A percentile compares a stretch with the other conserved stretches of the same genome.
Conservation (phyloP, 2,888 invertebrate species). For the Lampropteryx suffumata region DNA sequence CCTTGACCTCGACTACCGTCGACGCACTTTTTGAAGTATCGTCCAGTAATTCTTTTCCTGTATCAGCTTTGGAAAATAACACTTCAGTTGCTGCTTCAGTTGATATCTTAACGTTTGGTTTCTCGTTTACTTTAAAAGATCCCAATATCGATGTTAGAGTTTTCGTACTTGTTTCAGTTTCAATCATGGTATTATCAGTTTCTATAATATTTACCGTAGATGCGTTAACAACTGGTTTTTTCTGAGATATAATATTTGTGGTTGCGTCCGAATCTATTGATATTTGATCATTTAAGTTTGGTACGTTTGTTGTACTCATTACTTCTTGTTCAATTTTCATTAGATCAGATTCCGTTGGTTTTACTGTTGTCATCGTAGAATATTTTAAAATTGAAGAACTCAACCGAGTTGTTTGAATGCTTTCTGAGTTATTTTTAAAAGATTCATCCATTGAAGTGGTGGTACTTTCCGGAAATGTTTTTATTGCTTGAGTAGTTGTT, state of each 20-base stretch:
- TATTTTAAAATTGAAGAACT: neutral
- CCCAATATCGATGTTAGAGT: neutral
- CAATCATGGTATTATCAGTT: neutral
- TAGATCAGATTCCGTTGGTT: neutral
- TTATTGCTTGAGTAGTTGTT: neutral
- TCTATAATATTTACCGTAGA: neutral
- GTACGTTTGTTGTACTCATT: neutral
- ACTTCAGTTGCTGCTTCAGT: neutral
- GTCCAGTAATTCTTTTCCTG: neutral
- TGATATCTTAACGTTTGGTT: neutral
- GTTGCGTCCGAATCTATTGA: constrained; percentile 10
- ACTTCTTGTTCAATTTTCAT: neutral
- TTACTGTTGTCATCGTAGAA: neutral
- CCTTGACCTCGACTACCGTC: constrained; percentile 2
- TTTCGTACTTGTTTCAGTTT: neutral
- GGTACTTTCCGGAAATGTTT: neutral
- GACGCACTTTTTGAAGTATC: constrained; percentile 6
- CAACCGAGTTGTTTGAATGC: neutral
- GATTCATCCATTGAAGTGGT: neutral
- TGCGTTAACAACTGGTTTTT: neutral
- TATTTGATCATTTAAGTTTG: constrained; percentile 10
- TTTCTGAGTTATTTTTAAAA: neutral
- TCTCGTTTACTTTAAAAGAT: neutral
- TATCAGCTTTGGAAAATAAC: neutral
- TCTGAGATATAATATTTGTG: constrained; percentile 1